These are phyloP conservation scores for Wiebesia pumilae DNA, from an alignment of 1,140 invertebrate species.

Conservation along the genomic window DNA sequence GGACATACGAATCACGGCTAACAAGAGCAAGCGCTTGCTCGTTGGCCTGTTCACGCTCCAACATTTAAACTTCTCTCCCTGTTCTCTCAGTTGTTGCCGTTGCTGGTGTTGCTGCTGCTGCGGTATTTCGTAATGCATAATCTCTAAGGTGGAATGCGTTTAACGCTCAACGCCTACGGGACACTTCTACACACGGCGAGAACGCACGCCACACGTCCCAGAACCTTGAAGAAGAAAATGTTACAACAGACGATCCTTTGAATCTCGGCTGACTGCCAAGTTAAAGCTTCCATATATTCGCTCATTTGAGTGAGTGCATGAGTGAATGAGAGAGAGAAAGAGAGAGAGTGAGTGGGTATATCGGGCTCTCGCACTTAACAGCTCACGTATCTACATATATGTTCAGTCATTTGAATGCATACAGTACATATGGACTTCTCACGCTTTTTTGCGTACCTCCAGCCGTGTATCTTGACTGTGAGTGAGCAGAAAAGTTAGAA, in stretches of 20 bases:
- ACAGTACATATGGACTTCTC: slow-evolving; percentile 18
- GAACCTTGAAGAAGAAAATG: slow-evolving; percentile 73
- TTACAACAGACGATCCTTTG: slow-evolving; percentile 75
- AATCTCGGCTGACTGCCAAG: slow-evolving; percentile 72
- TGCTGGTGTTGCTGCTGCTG: slow-evolving; percentile 27
- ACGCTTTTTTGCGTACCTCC: slow-evolving; percentile 27
- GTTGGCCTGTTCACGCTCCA: slow-evolving; percentile 29
- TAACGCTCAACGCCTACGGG: slow-evolving; percentile 75
- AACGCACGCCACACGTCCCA: slow-evolving; percentile 58
- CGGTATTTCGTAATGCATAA: slow-evolving; percentile 71
- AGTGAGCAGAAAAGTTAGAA: not conserved
- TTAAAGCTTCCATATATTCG: slow-evolving; percentile 60
- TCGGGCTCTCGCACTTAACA: slow-evolving; percentile 22
- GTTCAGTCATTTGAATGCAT: not conserved
- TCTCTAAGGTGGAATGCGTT: slow-evolving; percentile 76
- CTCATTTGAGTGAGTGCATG: not conserved
- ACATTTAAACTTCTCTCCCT: slow-evolving; percentile 29
- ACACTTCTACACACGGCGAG: slow-evolving; percentile 66
- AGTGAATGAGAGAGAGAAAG: not conserved
- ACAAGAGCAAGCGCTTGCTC: slow-evolving; percentile 65
- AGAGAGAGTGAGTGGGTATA: not conserved
- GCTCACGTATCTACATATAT: not conserved
- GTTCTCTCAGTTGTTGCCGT: not conserved
- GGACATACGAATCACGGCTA: slow-evolving; percentile 70
- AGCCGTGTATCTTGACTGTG: not conserved